phyloP scores from a whole-genome alignment of 2,113 vertebrate species.

The Rhinolophus sinicus region DNA sequence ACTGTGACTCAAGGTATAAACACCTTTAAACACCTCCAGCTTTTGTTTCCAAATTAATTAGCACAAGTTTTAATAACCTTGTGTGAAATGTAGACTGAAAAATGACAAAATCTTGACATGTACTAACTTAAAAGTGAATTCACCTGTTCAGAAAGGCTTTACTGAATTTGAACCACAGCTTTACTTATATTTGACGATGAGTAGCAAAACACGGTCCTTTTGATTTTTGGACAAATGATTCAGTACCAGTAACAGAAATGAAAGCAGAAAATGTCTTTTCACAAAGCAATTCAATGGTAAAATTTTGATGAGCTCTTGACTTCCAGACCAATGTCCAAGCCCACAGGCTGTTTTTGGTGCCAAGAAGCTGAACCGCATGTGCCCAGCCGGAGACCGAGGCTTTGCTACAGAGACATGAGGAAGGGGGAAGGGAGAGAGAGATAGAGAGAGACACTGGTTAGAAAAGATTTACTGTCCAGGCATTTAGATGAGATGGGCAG shows the following conservation, averaged over 20 bases:
- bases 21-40: neutral
- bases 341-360: neutral
- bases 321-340: neutral
- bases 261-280: neutral
- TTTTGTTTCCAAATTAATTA: constrained; percentile 23
- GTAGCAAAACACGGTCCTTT: neutral
- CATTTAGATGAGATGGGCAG: neutral
- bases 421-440: neutral
- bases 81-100: neutral
- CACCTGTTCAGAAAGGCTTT: neutral
- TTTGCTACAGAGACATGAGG: neutral
- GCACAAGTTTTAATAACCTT: neutral
- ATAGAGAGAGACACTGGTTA: neutral
- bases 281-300: neutral
- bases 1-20: neutral
- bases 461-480: constrained; percentile 54
- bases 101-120: neutral
- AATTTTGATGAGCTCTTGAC: neutral
- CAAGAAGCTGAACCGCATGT: neutral
- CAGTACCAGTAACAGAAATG: neutral
- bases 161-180: neutral
- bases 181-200: neutral
- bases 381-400: neutral
- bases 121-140: neutral
- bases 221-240: neutral